Evolutionary conservation across 2,888 invertebrate species (phyloP).

Genomic region (Drosophila setosimentum): DNA sequence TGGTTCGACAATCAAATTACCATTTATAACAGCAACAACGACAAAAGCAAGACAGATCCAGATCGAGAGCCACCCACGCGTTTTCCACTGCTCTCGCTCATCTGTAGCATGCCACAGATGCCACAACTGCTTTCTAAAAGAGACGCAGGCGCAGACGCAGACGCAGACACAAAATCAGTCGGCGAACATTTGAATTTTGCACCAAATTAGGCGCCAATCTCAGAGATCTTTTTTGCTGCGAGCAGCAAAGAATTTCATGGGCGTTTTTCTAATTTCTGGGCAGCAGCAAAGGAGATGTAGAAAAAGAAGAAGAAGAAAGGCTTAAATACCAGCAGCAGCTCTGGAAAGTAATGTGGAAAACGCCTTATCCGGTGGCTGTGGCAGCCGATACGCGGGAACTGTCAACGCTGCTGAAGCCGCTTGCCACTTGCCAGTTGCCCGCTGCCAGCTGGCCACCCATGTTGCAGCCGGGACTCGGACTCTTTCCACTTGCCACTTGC

Average conservation of each 20-base stretch:
- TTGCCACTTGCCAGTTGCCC: slow-evolving; percentile 1
- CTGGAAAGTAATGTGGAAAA: slow-evolving; percentile 73
- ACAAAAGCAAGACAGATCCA: slow-evolving; percentile 14
- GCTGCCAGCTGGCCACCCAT: slow-evolving; percentile 46
- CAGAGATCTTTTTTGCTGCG: slow-evolving; percentile 13
- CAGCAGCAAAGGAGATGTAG: slow-evolving; percentile 24
- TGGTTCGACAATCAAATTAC: slow-evolving; percentile 74
- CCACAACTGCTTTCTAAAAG: slow-evolving; percentile 77
- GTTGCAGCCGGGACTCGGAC: slow-evolving; percentile 23
- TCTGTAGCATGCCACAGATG: slow-evolving; percentile 48
- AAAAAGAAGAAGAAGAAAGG: slow-evolving; percentile 24
- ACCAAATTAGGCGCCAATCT: slow-evolving; percentile 80
- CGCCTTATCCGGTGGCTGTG: slow-evolving; percentile 74
- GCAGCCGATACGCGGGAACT: slow-evolving; percentile 57
- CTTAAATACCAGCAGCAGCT: slow-evolving; percentile 49
- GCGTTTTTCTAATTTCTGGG: slow-evolving; percentile 78
- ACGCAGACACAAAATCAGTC: slow-evolving; percentile 41
- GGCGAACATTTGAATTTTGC: slow-evolving; percentile 71
- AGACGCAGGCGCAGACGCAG: not conserved
- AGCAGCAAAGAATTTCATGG: slow-evolving; percentile 70
- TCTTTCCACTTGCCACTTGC: slow-evolving; percentile 33
- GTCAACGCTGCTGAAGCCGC: slow-evolving; percentile 57
- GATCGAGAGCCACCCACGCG: slow-evolving; percentile 62
- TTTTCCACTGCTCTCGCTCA: slow-evolving; percentile 13
- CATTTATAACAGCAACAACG: slow-evolving; percentile 64